Evolutionary conservation across 2,888 invertebrate species (phyloP), one percentile per base, ranked within the genome.

Genomic region (Ernsta delagoae): DNA sequence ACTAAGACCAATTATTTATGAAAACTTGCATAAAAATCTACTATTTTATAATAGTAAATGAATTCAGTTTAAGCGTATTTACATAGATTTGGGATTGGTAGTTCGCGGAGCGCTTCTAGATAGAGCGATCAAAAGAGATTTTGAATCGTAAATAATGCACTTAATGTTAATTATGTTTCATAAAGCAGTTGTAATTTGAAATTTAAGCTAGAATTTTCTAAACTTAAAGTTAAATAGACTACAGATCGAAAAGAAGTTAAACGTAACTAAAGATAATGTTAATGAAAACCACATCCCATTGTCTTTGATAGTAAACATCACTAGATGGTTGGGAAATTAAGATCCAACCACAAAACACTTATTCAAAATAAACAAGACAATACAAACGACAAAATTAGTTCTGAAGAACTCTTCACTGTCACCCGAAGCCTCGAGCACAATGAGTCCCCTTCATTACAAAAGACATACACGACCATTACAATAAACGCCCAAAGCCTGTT

Each of bases 401-500:
- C 11, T 41, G 41, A 31, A 60, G 50, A 41, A 34, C 53, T 24
- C 59, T 43, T 54, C 7, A 54, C 41, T 5, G 48, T 48, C 48
- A 50, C 50, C 43, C 43, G 4, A 53, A 56, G n/a, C 16, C 57
- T 48, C 59, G 16, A 16, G 9, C 24, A 43, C 39, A 68, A 68
- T 57, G 62, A 62, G 61, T 62, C 48, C 56, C 50, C n/a, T 63
- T 63, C 70, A 70, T 72, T 65, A 72, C 69, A 64, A 59, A 72
- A 74, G 72, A 74, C 80, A 80, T 77, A 80, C 77, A 79, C 77
- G 76, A 43, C 71, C 70, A 75, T 80, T 80, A 79, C 73, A 70
- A 72, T 68, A 76, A 78, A 72, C 72, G 56, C 48, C 71, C 70
- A 62, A 73, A 74, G 74, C 74, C 78, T 79, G 81, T 84, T 84